A percentile compares a stretch with the other conserved stretches of the same genome.
phyloP scores from a whole-genome alignment of 1,140 invertebrate species.

The Lineus longissimus region DNA sequence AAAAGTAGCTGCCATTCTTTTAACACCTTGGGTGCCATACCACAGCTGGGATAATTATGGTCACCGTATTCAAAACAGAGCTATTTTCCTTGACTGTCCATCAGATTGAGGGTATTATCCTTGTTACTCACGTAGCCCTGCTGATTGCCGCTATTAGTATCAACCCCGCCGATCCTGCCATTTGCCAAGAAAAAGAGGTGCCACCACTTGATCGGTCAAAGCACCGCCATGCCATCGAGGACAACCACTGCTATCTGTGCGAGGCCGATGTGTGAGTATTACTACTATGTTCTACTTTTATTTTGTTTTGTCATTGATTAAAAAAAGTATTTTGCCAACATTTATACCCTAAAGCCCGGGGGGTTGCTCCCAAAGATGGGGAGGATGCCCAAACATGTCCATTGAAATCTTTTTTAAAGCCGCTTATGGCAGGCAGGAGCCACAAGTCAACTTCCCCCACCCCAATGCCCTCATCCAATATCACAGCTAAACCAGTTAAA shows the following conservation, averaged over 20 bases:
- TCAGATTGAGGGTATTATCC: slow-evolving; percentile 58
- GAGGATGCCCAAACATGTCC: no score
- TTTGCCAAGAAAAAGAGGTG: slow-evolving; percentile 40
- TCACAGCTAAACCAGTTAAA: no score
- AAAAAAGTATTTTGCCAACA: neutral
- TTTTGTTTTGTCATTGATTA: neutral
- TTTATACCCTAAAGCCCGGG: neutral
- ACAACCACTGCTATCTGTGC: slow-evolving; percentile 89
- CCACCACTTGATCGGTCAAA: slow-evolving; percentile 72
- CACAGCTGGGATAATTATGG: no score
- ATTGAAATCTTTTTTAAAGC: no score
- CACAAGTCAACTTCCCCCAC: neutral
- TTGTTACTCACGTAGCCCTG: slow-evolving; percentile 65
- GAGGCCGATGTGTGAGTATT: slow-evolving; percentile 67
- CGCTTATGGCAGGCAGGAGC: neutral
- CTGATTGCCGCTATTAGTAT: slow-evolving; percentile 74
- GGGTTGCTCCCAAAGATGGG: no score
- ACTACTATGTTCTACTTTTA: neutral
- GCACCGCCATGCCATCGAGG: slow-evolving; percentile 90
- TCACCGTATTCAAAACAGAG: no score
- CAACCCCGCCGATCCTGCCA: slow-evolving; percentile 75
- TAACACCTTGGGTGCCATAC: slow-evolving; percentile 4
- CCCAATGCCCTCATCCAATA: no score
- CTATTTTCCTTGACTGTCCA: slow-evolving; percentile 20
- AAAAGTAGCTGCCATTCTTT: no score